Conservation (phyloP, 2,888 invertebrate genomes). For the Drosophila pegasa region DNA sequence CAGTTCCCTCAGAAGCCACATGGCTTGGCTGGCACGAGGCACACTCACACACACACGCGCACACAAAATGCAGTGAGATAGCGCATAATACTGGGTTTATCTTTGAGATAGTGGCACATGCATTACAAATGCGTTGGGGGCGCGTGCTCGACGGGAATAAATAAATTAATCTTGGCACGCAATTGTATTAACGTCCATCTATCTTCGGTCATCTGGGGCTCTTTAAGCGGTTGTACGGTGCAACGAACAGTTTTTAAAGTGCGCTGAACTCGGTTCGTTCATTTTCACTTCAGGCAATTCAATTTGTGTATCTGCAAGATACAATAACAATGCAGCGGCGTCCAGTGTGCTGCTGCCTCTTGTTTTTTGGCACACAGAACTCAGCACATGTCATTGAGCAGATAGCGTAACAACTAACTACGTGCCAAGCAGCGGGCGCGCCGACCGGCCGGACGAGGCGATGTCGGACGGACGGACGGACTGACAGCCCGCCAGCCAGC, state of each 20-base stretch:
- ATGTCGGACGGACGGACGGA: conserved; percentile 18
- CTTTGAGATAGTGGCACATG: conserved; percentile 49
- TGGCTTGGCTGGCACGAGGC: conserved; percentile 56
- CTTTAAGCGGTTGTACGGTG: conserved; percentile 37
- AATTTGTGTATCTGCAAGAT: conserved; percentile 58
- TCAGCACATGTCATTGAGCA: conserved; percentile 73
- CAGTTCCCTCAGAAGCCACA: conserved; percentile 35
- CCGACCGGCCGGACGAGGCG: conserved; percentile 3
- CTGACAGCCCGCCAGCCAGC: conserved; percentile 7
- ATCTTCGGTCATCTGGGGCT: conserved; percentile 30
- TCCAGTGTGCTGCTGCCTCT: conserved; percentile 49
- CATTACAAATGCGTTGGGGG: conserved; percentile 28
- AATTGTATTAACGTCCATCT: conserved; percentile 53
- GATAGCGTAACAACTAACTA: conserved; percentile 67
- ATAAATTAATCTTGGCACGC: conserved; percentile 71
- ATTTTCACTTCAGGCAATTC: conserved; percentile 45
- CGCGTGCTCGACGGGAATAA: conserved; percentile 58
- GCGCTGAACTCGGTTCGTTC: conserved; percentile 67
- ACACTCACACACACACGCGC: conserved; percentile 1
- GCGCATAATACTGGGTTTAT: conserved; percentile 30
- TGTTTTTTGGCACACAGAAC: conserved; percentile 62
- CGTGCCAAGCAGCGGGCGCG: conserved; percentile 39
- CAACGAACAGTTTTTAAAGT: conserved; percentile 69
- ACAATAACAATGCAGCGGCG: conserved; percentile 59
- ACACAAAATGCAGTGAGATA: conserved; percentile 14